Evolutionary conservation across 2,113 vertebrate species (phyloP), one percentile per base, ranked within the genome.

Genomic region (Pachypanchax playfairii): DNA sequence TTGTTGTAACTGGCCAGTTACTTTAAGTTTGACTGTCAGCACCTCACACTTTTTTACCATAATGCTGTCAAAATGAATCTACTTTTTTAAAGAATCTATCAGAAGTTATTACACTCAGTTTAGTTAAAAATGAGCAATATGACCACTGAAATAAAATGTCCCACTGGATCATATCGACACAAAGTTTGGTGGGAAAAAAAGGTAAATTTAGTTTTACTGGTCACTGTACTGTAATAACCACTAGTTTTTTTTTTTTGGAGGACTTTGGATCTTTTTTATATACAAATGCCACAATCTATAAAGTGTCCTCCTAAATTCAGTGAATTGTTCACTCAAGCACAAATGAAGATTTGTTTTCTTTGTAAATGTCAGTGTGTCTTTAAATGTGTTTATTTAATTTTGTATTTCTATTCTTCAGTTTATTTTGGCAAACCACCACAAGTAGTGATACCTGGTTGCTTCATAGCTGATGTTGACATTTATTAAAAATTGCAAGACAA

Each of bases 241-340:
- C 22, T 31, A 22, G 49, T 43, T 56, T 10, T 6, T 18, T 39
- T 49, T 43, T 21, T 64, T 14, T 48, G 17, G n/a, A n/a, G n/a
- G n/a, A n/a, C n/a, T n/a, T n/a, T n/a, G n/a, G 50, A 47, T 18
- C 51, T 13, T 65, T 22, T 39, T 42, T 51, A 31, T 39, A n/a
- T 48, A 22, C 57, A 33, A 24, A 43, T 12, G 5, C 11, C 53
- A 12, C 13, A 44, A 6, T 60, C 4, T 21, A 50, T 12, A 22
- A 2, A 29, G 67, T 5, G 1, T 5, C 17, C 2, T 5, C 31
- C 15, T 56, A n/a, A 44, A n/a, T 79, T 50, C 9, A 35, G n/a
- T 42, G 5, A 38, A 60, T 29, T 17, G 6, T 26, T 5, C 26
- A 18, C 0, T 9, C 18, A n/a, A 18, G 62, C 71, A 83, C 63